Evolutionary conservation across 2,797 vertebrate genomes (phyloP).

Genomic region (Gymnocypris eckloni): DNA sequence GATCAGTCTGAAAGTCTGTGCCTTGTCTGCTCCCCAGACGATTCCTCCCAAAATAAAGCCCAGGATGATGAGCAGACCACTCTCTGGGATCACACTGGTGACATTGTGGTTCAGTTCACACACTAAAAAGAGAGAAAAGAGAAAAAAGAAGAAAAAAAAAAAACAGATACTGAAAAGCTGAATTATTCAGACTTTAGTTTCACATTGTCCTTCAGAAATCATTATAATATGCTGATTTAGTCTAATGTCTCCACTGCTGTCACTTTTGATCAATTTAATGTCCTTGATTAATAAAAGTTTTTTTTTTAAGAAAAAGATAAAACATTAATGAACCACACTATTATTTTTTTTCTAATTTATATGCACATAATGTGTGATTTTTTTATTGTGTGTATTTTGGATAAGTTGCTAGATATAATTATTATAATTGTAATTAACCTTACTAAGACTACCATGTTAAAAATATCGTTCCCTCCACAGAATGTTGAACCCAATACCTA

Average conservation of each 20-base stretch:
- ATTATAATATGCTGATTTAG: neutral
- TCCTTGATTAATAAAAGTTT: neutral
- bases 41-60: constrained; percentile 92
- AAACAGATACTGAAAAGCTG: neutral
- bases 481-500: neutral
- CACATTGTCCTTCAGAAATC: neutral
- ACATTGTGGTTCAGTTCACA: constrained; percentile 89
- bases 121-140: constrained; percentile 74
- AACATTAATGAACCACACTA: neutral
- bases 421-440: no score
- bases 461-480: neutral
- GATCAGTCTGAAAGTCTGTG: constrained; percentile 87
- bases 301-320: neutral
- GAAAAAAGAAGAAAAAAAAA: neutral
- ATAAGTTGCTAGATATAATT: neutral
- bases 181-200: neutral
- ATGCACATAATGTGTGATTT: neutral
- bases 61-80: constrained; percentile 90
- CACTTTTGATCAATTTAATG: neutral
- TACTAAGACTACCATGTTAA: neutral
- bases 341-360: no score
- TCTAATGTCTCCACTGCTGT: neutral
- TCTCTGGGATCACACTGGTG: constrained; percentile 89
- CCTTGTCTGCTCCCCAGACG: constrained; percentile 87
- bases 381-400: neutral